These are phyloP conservation scores for Dorcus parallelipipedus DNA, from an alignment of 2,888 invertebrate species.

Conservation along the genomic window DNA sequence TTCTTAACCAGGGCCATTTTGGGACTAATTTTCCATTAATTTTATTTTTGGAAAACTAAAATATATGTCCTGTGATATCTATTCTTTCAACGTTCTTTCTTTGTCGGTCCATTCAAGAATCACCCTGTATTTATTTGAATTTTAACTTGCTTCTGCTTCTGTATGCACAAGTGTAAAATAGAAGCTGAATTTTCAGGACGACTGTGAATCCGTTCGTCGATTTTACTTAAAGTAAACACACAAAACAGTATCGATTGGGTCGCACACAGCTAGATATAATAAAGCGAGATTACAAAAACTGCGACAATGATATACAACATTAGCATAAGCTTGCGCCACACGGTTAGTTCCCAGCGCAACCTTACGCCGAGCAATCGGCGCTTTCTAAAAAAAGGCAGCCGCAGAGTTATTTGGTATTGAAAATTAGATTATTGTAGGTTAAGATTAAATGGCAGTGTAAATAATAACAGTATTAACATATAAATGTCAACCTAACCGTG, in stretches of 20 bases:
- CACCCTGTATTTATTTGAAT: too few species aligned
- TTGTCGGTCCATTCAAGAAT: too few species aligned
- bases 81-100: too few species aligned
- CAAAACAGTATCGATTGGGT: not conserved
- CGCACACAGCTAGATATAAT: not conserved
- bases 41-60: too few species aligned
- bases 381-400: constrained; percentile 5
- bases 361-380: not conserved
- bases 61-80: too few species aligned
- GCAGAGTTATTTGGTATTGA: constrained; percentile 15
- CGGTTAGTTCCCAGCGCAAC: not conserved
- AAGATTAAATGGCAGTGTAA: constrained; percentile 34
- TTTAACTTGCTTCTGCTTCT: not conserved
- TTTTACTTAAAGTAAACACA: not conserved
- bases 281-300: not conserved
- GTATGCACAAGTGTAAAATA: not conserved
- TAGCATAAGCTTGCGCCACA: not conserved
- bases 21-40: too few species aligned
- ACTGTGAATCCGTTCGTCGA: not conserved
- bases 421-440: constrained; percentile 29
- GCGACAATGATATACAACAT: not conserved
- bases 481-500: constrained; percentile 47
- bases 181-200: not conserved
- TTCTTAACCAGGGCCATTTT: too few species aligned
- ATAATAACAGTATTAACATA: constrained; percentile 43